Evolutionary conservation across 2,113 vertebrate species (phyloP), one percentile per base, ranked within the genome.

Genomic region (Indicator indicator): DNA sequence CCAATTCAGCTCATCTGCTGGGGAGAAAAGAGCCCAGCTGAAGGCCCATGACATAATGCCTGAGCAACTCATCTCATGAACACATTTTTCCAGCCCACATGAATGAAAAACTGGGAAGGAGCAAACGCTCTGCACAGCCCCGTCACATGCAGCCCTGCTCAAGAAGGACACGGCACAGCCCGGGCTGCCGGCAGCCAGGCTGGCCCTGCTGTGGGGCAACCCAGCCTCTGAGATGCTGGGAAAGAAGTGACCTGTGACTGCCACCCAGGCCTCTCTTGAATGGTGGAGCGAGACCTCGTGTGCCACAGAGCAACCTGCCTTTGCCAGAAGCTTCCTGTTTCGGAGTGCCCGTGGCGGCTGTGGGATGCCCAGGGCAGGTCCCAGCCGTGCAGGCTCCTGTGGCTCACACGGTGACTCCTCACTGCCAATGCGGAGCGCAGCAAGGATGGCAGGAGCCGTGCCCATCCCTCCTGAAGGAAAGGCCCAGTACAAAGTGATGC

Each of bases 1-100:
- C 42, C 62, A 88, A 96, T 95, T 60, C 93, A 89, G 87, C 79
- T 93, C 97, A 94, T 93, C 94, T 90, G 94, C 90, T 96, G 76
- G 71, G 94, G 83, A 93, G 94, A 81, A 96, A 93, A 88, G 94
- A 96, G 93, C 95, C 92, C 95, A 95, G 72, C 91, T 75, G 78
- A 96, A 96, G 88, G 80, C 81, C 87, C 93, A 93, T 97, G 97
- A 97, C 96, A 96, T 97, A 97, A 97, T 96, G 92, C 93, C 91
- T 95, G 90, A 96, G 95, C 59, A 97, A 96, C 95, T 96, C 82
- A n/a, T 72, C 88, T 97, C 94, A 84, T 95, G 96, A 97, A 95
- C 90, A 98, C 92, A 95, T 95, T 97, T 97, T 97, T 97, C 96
- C 96, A 97, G 96, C 94, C 93, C 92, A 44, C 95, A 97, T 97